phyloP scores from a whole-genome alignment of 2,113 vertebrate species.

The Platysternon megacephalum region DNA sequence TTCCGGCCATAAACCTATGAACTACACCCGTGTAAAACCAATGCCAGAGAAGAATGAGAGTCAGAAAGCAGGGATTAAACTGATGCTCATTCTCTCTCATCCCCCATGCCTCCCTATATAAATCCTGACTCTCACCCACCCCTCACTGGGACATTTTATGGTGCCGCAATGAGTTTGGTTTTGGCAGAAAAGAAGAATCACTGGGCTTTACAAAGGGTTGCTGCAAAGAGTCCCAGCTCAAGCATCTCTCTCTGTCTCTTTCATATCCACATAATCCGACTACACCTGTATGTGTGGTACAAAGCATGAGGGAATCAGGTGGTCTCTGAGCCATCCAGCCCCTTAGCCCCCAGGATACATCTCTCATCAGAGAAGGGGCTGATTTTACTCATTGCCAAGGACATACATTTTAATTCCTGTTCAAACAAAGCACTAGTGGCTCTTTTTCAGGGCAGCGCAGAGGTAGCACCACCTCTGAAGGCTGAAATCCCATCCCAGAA shows the following conservation, averaged over 20 bases:
- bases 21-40: constrained; percentile 1
- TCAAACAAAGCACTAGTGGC: constrained; percentile 3
- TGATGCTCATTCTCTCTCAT: neutral
- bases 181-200: neutral
- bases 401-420: neutral
- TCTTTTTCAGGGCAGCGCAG: neutral
- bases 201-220: neutral
- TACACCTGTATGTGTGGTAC: neutral
- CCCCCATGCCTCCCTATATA: neutral
- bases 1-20: neutral
- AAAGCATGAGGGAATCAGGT: neutral
- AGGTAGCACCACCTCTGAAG: neutral
- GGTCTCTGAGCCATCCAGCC: neutral
- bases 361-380: neutral
- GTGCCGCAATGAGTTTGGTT: neutral
- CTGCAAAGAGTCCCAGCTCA: neutral
- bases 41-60: neutral
- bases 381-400: neutral
- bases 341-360: neutral
- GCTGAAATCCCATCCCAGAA: constrained; percentile 16
- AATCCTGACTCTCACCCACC: neutral
- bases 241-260: neutral
- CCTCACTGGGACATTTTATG: neutral
- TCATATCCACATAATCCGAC: neutral
- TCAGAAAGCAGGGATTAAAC: neutral